phyloP scores from a whole-genome alignment of 2,797 vertebrate species.

The Falco novaeseelandiae region DNA sequence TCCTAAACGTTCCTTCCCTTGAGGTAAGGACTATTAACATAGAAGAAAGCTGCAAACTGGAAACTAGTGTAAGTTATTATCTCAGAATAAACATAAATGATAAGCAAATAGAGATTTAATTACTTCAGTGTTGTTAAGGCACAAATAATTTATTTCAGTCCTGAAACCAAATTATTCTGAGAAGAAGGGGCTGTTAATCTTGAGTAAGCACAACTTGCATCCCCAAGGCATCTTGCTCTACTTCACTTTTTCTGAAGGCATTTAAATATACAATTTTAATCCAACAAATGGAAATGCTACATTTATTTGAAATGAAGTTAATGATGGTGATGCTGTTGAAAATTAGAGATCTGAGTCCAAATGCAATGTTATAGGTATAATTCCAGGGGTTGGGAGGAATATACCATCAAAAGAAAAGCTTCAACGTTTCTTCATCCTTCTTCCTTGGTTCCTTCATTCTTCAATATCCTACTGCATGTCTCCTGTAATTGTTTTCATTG shows the following conservation, averaged over 20 bases:
- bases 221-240: neutral
- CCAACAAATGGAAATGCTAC: neutral
- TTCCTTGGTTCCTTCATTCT: neutral
- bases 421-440: neutral
- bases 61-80: neutral
- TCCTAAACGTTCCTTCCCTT: neutral
- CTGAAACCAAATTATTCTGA: neutral
- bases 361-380: neutral
- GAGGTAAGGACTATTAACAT: neutral
- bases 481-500: neutral
- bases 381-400: neutral
- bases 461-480: rapidly evolving
- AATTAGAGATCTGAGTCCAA: neutral
- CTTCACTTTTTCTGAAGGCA: neutral
- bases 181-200: neutral
- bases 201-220: neutral
- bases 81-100: neutral
- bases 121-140: neutral
- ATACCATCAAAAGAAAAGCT: neutral
- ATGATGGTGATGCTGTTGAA: neutral
- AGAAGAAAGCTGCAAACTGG: neutral
- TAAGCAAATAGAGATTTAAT: conserved; percentile 2
- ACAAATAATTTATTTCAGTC: neutral
- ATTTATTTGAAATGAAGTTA: neutral
- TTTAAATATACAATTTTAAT: neutral